A percentile compares a stretch with the other conserved stretches of the same genome.
phyloP scores from a whole-genome alignment of 2,113 vertebrate species.

The Barbus barbus region DNA sequence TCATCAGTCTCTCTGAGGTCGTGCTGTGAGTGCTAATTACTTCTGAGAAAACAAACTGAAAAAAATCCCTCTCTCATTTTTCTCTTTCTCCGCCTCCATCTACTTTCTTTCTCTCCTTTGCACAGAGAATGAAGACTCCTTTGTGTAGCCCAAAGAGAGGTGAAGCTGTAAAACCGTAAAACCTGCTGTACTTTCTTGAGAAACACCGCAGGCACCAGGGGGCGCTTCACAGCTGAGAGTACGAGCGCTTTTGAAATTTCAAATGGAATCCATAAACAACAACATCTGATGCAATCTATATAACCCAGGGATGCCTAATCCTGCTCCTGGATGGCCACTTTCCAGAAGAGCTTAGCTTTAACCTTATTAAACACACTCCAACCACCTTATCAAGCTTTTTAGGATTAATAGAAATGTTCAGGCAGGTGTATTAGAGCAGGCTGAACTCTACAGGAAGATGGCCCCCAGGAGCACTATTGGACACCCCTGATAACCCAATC shows the following conservation, averaged over 20 bases:
- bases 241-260: background rate
- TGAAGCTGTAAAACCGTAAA: background rate
- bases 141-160: background rate
- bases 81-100: background rate
- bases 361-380: too few species aligned
- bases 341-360: too few species aligned
- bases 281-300: background rate
- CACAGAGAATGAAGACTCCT: background rate
- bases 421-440: background rate
- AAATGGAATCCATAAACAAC: background rate
- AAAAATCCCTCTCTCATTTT: background rate
- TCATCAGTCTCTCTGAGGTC: conserved; percentile 28
- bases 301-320: background rate
- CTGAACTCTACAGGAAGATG: background rate
- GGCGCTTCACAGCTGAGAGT: background rate
- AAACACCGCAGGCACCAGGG: background rate
- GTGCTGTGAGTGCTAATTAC: conserved; percentile 29
- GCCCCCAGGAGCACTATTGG: background rate
- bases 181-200: too few species aligned
- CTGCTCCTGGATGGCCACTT: background rate
- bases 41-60: background rate
- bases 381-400: too few species aligned
- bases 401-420: too few species aligned
- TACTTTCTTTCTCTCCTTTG: background rate
- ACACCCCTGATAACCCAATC: background rate